Conservation (phyloP, 2,888 invertebrate genomes). For the Dryocosmus kuriphilus region DNA sequence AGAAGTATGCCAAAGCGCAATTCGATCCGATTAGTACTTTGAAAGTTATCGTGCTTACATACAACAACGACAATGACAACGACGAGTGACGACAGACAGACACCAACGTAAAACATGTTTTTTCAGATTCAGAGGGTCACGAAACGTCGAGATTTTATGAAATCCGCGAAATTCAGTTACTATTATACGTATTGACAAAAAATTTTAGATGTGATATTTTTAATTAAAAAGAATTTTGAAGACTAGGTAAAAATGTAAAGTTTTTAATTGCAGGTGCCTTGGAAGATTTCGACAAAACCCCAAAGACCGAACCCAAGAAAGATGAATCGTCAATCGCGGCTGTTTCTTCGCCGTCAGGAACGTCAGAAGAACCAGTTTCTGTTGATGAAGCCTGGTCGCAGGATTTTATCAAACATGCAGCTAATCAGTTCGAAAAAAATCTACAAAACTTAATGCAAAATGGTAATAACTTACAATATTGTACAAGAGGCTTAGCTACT, state of each 20-base stretch:
- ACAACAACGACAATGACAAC: no score
- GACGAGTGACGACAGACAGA: no score
- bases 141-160: no score
- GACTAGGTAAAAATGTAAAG: not conserved
- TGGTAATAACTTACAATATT: constrained; percentile 57
- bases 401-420: constrained; percentile 86
- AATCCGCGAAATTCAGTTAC: no score
- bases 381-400: constrained; percentile 83
- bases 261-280: constrained; percentile 81
- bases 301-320: constrained; percentile 56
- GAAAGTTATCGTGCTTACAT: no score
- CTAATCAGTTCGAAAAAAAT: constrained; percentile 86
- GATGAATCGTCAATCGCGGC: constrained; percentile 57
- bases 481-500: not conserved
- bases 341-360: constrained; percentile 53
- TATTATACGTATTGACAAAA: no score
- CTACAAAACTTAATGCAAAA: constrained; percentile 86
- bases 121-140: no score
- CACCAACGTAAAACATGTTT: no score
- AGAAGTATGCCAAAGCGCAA: no score
- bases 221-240: not conserved
- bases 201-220: no score
- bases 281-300: constrained; percentile 80
- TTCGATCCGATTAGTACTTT: no score
- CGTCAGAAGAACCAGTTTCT: constrained; percentile 68